Evolutionary conservation across 1,140 invertebrate genomes (phyloP).

Genomic region (Drosophila littoralis): DNA sequence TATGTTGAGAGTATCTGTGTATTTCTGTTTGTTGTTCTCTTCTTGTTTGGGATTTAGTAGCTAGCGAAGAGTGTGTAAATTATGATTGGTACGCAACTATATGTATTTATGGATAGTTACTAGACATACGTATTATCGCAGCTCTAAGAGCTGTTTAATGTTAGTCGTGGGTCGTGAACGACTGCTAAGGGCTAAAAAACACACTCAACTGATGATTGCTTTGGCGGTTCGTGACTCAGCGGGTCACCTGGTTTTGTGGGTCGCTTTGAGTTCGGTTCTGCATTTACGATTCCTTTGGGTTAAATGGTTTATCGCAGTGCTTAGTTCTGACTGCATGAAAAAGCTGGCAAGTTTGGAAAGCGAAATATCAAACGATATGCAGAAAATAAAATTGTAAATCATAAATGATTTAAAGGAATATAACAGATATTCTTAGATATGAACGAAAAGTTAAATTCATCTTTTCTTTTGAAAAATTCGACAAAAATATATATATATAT

Average conservation of each 20-base stretch:
- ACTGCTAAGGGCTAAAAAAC: slow-evolving; percentile 46
- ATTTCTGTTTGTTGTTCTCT: slow-evolving; percentile 12
- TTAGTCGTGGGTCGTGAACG: slow-evolving; percentile 21
- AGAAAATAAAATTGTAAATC: not conserved
- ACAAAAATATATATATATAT: too few relatives aligned
- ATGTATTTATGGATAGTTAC: slow-evolving; percentile 28
- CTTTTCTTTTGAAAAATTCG: too few relatives aligned
- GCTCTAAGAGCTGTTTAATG: slow-evolving; percentile 47
- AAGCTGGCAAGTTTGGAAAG: not conserved
- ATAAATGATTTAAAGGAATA: not conserved
- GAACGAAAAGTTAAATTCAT: too few relatives aligned
- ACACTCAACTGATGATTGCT: slow-evolving; percentile 30
- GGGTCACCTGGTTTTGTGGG: slow-evolving; percentile 25
- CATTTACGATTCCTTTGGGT: slow-evolving; percentile 1
- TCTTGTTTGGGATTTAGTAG: slow-evolving; percentile 1
- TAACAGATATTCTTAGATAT: too few relatives aligned
- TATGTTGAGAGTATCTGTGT: not conserved
- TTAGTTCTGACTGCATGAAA: not conserved
- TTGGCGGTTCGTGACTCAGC: slow-evolving; percentile 14
- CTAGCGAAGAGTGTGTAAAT: not conserved
- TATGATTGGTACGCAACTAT: slow-evolving; percentile 13
- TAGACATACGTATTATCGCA: slow-evolving; percentile 26
- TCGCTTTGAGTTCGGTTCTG: not conserved
- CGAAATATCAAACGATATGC: too few relatives aligned
- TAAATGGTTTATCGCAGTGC: not conserved